Conservation (phyloP, 2,113 vertebrate genomes). For the Rhabdornis inornatus region DNA sequence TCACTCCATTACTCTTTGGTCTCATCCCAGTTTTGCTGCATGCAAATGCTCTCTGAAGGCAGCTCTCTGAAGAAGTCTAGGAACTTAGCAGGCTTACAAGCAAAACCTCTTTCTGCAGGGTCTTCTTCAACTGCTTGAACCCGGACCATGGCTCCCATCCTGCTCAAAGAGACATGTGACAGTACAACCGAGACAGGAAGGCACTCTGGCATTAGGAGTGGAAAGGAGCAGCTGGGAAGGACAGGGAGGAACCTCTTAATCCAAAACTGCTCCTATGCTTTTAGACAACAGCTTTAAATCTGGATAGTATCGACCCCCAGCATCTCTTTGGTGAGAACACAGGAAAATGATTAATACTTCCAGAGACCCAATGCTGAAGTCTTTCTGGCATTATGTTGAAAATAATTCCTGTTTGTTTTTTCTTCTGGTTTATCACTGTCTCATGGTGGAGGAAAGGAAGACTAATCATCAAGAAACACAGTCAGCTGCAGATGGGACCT, state of each 20-base stretch:
- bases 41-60: fast-evolving
- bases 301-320: not conserved
- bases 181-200: not conserved
- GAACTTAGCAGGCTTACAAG: not conserved
- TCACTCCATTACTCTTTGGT: not conserved
- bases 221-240: not conserved
- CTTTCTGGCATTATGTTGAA: not conserved
- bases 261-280: not conserved
- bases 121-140: not conserved
- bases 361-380: not conserved
- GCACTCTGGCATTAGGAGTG: not conserved
- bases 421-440: not conserved
- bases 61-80: not conserved
- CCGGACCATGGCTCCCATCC: not conserved
- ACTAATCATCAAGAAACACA: not conserved
- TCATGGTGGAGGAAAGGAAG: not conserved
- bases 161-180: not conserved
- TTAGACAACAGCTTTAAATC: not conserved
- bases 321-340: not conserved
- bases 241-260: not conserved
- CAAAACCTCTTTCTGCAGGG: not conserved
- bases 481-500: not conserved
- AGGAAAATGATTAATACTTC: not conserved
- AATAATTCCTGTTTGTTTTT: not conserved
- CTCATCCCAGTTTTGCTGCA: not conserved